phyloP scores from a whole-genome alignment of 2,888 invertebrate genomes.

The Anarsia innoxiella region DNA sequence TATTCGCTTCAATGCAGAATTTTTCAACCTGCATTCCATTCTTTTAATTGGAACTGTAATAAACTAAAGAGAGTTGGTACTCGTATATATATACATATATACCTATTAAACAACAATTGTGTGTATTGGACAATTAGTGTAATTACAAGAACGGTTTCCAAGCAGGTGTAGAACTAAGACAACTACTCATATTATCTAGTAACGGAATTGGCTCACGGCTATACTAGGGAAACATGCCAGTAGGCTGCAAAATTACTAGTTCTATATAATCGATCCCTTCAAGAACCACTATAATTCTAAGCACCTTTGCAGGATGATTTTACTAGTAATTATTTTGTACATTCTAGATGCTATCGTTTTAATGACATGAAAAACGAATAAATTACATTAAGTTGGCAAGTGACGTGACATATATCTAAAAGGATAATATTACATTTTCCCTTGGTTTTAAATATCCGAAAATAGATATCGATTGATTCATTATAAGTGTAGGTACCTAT shows the following conservation, averaged over 20 bases:
- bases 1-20: constrained; percentile 4
- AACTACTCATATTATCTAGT: constrained; percentile 62
- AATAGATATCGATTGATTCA: too few relatives aligned
- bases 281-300: constrained; percentile 44
- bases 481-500: too few relatives aligned
- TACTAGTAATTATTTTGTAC: constrained; percentile 29
- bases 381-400: too few relatives aligned
- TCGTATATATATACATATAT: too few relatives aligned
- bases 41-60: constrained; percentile 1
- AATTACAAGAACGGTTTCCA: constrained; percentile 64
- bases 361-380: constrained; percentile 10
- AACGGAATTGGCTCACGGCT: constrained; percentile 65
- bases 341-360: constrained; percentile 18
- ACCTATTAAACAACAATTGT: constrained; percentile 21
- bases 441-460: too few relatives aligned
- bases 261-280: constrained; percentile 52
- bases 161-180: constrained; percentile 63
- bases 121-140: constrained; percentile 55
- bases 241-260: constrained; percentile 61
- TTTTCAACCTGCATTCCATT: constrained; percentile 4
- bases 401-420: constrained; percentile 4
- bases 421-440: too few relatives aligned
- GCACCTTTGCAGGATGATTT: constrained; percentile 49
- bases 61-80: too few relatives aligned
- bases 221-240: constrained; percentile 62